Evolutionary conservation across 2,113 vertebrate species (phyloP).

Genomic region (Laticauda colubrina): DNA sequence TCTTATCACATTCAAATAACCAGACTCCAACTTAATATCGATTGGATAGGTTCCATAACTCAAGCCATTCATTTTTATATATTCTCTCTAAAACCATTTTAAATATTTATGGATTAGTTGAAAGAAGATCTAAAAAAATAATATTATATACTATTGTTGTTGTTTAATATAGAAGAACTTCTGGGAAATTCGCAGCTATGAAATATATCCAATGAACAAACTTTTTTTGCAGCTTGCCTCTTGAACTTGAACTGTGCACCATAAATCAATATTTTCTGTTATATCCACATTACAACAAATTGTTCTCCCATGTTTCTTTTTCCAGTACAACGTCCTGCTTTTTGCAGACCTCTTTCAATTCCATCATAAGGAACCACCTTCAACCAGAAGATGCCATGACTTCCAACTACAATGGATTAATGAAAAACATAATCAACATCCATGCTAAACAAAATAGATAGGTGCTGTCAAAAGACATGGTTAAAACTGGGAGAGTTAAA

Average conservation of each 20-base stretch:
- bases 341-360: neutral
- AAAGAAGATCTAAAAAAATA: neutral
- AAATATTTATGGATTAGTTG: neutral
- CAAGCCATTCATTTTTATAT: neutral
- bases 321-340: neutral
- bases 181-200: rapidly evolving
- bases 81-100: neutral
- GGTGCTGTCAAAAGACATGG: neutral
- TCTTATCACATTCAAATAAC: neutral
- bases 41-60: neutral
- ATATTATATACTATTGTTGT: neutral
- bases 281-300: neutral
- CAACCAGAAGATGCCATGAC: neutral
- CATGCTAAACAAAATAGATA: neutral
- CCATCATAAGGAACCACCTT: neutral
- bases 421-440: neutral
- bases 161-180: neutral
- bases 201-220: neutral
- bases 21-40: neutral
- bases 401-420: neutral
- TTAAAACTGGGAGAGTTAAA: neutral
- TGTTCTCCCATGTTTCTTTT: neutral
- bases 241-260: neutral
- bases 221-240: neutral
- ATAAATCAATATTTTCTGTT: neutral